phyloP scores from a whole-genome alignment of 2,113 vertebrate species.

The Ceyx melanurus region DNA sequence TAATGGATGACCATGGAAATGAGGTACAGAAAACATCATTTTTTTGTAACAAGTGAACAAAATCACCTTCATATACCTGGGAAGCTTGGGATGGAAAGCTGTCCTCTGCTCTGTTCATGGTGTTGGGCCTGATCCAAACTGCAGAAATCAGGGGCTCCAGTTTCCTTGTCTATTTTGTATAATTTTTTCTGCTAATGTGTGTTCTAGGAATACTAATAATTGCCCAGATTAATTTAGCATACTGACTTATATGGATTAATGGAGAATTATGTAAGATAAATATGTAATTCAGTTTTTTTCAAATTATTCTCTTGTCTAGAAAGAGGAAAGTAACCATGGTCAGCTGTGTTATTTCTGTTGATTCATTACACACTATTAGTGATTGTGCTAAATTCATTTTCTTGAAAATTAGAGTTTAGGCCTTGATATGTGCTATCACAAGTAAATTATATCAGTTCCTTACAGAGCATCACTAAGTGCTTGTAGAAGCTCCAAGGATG shows the following conservation, averaged over 20 bases:
- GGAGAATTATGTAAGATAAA: neutral
- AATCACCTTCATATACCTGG: neutral
- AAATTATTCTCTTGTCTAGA: neutral
- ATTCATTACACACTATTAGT: neutral
- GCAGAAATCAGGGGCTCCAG: neutral
- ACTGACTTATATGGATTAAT: neutral
- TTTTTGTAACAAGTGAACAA: neutral
- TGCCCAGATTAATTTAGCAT: neutral
- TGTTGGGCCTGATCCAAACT: neutral
- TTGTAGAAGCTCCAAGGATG: neutral
- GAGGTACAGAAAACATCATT: slow-evolving; percentile 77
- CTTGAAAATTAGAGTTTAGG: neutral
- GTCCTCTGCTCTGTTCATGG: neutral
- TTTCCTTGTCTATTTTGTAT: neutral
- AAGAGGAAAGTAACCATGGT: neutral
- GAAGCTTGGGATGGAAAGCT: neutral
- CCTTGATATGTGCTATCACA: neutral
- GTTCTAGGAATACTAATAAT: neutral
- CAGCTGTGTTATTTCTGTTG: neutral
- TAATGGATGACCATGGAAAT: slow-evolving; percentile 81
- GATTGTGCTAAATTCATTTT: neutral
- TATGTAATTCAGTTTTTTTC: neutral
- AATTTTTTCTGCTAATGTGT: neutral
- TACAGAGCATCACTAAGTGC: neutral
- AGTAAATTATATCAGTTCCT: neutral